Evolutionary conservation across 2,888 invertebrate genomes (phyloP), one percentile per base, ranked within the genome.

Genomic region (Coecobrya sp.): DNA sequence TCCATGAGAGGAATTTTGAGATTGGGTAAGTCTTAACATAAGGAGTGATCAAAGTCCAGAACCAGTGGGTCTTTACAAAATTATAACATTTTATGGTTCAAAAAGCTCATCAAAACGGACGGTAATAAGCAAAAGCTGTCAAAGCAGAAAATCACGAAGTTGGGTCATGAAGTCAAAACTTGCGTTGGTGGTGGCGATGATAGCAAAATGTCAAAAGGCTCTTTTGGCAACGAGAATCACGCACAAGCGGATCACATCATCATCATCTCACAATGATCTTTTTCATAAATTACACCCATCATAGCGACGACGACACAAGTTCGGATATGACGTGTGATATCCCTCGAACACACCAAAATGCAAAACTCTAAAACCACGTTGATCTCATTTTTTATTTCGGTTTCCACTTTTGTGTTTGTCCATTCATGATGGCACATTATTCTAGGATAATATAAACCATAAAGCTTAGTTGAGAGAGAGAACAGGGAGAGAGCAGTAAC

Each of bases 371-470:
- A 70, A 70, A 42, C 70, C 70, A 70, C 70, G 70, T 70, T 70
- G 30, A 70, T 70, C 70, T 36, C 70, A 70, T 70, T 70, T 70
- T 70, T 70, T 70, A 70, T 70, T 70, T 70, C 42, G 42, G 70
- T 70, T 70, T 36, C 70, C 42, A 70, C 70, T 70, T 70, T 70
- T 70, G 70, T 70, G 70, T 70, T 70, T 70, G 70, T 70, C 70
- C 70, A 70, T 49, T 49, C 13, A 3, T 25, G 65, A 65, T 65
- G 65, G 65, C 65, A 65, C 65, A 65, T 70, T 70, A 70, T 70
- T 70, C 42, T n/a, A 10, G 70, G 70, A 70, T 70, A 70, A 70
- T 70, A 70, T 70, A 70, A 70, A 70, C 70, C 42, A 70, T 70
- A 70, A 70, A 70, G 70, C 70, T 70, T 70, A 70, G 42, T n/a